Conservation (phyloP, 2,797 vertebrate genomes). For the Gorsachius magnificus region DNA sequence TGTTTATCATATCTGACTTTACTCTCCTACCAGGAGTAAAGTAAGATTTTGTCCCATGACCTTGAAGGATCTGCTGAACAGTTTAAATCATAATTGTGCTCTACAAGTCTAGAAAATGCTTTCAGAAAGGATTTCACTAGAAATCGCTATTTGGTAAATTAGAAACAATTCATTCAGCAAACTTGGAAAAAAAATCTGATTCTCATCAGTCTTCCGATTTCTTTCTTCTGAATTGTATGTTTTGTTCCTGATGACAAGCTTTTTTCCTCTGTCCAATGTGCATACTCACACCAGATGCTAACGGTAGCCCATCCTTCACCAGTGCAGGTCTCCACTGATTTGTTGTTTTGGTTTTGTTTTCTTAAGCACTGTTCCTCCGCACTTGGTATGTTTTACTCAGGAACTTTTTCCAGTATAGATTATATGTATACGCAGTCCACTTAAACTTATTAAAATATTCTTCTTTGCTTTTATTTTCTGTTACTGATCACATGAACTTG, state of each 20-base stretch:
- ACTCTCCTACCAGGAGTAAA: not conserved
- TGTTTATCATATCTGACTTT: not conserved
- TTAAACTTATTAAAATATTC: not conserved
- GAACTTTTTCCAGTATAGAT: not conserved
- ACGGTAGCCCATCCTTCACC: not conserved
- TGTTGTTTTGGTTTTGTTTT: not conserved
- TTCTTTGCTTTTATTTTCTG: not conserved
- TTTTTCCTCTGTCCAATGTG: not conserved
- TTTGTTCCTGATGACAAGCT: not conserved
- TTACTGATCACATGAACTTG: not conserved
- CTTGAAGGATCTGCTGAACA: not conserved
- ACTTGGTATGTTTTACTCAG: not conserved
- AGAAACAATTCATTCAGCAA: not conserved
- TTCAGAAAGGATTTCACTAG: not conserved
- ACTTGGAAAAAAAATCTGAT: not conserved
- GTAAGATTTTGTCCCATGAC: not conserved
- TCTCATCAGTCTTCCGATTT: not conserved
- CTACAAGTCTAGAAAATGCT: not conserved
- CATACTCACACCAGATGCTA: not conserved
- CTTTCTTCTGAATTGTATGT: not conserved
- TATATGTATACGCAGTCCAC: not conserved
- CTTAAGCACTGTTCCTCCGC: not conserved
- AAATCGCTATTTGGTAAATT: not conserved
- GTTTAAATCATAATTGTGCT: not conserved
- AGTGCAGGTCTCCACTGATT: not conserved